Conservation (phyloP, 1,140 invertebrate genomes). For the Pomacea maculata region DNA sequence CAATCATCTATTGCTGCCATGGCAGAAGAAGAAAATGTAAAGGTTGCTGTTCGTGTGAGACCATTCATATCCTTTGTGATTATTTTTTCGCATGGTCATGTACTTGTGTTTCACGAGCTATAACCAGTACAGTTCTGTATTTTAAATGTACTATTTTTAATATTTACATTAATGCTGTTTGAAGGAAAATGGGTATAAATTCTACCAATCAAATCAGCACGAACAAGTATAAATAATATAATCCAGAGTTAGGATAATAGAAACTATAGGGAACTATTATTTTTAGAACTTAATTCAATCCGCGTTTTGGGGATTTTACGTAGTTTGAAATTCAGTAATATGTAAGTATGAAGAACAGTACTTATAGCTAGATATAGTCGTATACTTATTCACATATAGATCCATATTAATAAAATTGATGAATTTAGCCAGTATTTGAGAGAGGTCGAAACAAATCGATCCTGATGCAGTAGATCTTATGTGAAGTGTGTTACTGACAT, state of each 20-base stretch:
- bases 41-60: slow-evolving; percentile 72
- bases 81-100: neutral
- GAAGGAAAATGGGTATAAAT: neutral
- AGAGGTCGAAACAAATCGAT: too few relatives aligned
- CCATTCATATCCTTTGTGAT: slow-evolving; percentile 70
- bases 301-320: too few relatives aligned
- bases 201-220: neutral
- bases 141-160: neutral
- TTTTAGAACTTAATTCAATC: too few relatives aligned
- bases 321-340: too few relatives aligned
- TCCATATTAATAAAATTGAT: too few relatives aligned
- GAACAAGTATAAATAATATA: too few relatives aligned
- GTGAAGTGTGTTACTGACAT: neutral
- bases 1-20: slow-evolving; percentile 32
- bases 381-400: too few relatives aligned
- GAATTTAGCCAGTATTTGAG: too few relatives aligned
- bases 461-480: neutral
- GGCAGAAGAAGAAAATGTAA: slow-evolving; percentile 71
- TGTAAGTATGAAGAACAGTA: too few relatives aligned
- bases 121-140: neutral
- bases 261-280: too few relatives aligned
- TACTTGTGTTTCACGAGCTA: neutral
- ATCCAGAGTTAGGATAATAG: too few relatives aligned
- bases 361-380: too few relatives aligned
- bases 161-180: neutral